Evolutionary conservation across 2,113 vertebrate genomes (phyloP).

Genomic region (Tetrax tetrax): DNA sequence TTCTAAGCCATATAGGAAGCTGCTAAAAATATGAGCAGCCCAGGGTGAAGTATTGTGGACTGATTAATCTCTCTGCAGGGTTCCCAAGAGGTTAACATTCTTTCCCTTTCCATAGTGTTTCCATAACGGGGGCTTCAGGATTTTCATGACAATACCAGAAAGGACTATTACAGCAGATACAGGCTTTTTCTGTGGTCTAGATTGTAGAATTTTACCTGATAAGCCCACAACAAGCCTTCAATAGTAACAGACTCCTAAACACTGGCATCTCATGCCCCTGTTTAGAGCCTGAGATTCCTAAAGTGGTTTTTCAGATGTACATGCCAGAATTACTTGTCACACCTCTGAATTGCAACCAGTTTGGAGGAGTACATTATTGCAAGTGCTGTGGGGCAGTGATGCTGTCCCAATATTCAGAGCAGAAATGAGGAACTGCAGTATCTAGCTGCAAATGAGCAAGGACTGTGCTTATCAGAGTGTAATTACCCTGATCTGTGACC

Average conservation of each 20-base stretch:
- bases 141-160: not conserved
- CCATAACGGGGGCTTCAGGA: not conserved
- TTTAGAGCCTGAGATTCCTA: not conserved
- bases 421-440: not conserved
- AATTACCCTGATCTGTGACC: constrained; percentile 61
- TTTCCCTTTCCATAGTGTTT: not conserved
- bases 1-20: not conserved
- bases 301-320: not conserved
- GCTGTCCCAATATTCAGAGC: not conserved
- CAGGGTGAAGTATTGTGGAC: not conserved
- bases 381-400: not conserved
- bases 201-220: not conserved
- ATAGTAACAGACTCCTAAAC: not conserved
- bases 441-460: constrained; percentile 24
- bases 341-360: not conserved
- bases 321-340: not conserved
- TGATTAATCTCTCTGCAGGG: not conserved
- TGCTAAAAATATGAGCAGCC: not conserved
- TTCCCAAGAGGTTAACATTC: not conserved
- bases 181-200: not conserved
- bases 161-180: rapidly evolving
- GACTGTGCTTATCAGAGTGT: constrained; percentile 26
- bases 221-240: not conserved
- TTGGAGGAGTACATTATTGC: not conserved
- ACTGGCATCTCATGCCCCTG: rapidly evolving